Percentiles rank a stretch among this genome's conserved stretches.
Evolutionary conservation across 2,113 vertebrate genomes (phyloP).

Genomic region (Sinocyclocheilus anophthalmus): DNA sequence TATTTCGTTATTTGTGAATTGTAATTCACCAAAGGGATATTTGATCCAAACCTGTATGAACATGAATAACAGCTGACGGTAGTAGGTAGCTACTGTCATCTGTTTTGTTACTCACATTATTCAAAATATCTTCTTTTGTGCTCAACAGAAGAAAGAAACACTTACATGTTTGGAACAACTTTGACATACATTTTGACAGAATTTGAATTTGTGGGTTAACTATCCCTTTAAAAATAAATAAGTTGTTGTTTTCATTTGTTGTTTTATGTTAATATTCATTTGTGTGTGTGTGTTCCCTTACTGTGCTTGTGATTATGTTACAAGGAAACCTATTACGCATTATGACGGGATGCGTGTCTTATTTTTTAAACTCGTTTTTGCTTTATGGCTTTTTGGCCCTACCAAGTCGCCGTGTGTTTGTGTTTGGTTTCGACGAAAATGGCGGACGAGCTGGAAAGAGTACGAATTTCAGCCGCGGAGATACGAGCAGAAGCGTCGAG

Average conservation of each 20-base stretch:
- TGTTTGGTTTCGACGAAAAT: constrained; percentile 75
- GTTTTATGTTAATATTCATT: background rate
- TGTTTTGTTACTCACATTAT: no score
- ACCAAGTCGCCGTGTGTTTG: constrained; percentile 69
- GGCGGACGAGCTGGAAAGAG: constrained; percentile 88
- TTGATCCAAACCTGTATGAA: no score
- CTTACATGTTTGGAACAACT: no score
- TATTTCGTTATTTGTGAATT: no score
- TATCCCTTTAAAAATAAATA: background rate
- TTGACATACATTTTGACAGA: no score
- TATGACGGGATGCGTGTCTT: background rate
- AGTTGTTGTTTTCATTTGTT: background rate
- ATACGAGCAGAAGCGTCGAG: constrained; percentile 81
- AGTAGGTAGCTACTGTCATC: no score
- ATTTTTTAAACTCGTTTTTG: constrained; percentile 35
- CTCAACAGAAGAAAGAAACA: no score
- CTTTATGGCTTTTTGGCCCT: constrained; percentile 47
- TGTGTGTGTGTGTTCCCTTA: background rate
- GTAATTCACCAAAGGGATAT: no score
- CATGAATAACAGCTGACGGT: no score
- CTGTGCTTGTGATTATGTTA: no score
- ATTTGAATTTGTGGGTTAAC: no score
- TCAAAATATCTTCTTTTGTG: no score
- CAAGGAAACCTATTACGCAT: background rate
- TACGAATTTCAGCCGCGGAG: constrained; percentile 92